Conservation (phyloP, 2,888 invertebrate genomes). For the Carterocephalus palaemon region DNA sequence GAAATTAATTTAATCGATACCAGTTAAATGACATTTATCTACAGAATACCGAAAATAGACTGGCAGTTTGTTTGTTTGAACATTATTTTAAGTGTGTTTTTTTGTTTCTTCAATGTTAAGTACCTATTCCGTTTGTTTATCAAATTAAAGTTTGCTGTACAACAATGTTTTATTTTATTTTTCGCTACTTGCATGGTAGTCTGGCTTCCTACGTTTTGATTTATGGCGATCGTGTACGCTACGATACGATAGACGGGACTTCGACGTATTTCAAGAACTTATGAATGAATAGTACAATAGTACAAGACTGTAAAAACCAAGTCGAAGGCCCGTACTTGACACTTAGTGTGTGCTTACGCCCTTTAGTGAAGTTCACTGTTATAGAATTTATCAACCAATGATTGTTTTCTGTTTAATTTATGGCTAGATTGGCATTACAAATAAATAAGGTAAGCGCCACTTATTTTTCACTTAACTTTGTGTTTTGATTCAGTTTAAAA, state of each 20-base stretch:
- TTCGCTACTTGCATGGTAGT: constrained; percentile 66
- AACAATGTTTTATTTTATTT: constrained; percentile 61
- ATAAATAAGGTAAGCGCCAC: constrained; percentile 32
- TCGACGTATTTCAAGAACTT: too few species aligned
- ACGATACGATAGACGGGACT: neutral
- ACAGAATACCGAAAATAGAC: constrained; percentile 52
- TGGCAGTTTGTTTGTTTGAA: constrained; percentile 53
- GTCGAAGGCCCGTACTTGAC: neutral
- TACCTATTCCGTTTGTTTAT: constrained; percentile 59
- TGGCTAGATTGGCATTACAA: constrained; percentile 32
- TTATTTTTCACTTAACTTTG: constrained; percentile 5
- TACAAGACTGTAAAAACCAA: too few species aligned
- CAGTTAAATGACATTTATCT: constrained; percentile 30
- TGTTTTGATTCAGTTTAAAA: too few species aligned
- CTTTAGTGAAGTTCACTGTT: constrained; percentile 16
- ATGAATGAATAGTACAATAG: too few species aligned
- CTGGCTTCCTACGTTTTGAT: constrained; percentile 6
- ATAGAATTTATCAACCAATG: constrained; percentile 32
- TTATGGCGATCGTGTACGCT: neutral
- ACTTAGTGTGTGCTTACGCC: neutral
- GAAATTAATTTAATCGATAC: constrained; percentile 24
- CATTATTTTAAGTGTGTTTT: constrained; percentile 57
- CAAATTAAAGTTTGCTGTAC: constrained; percentile 69
- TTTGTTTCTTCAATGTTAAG: constrained; percentile 52
- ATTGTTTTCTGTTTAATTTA: constrained; percentile 25